A percentile compares a stretch with the other conserved stretches of the same genome.
Conservation (phyloP, 37 sponge, comb jelly and placozoan species). For the Hormiphora californensis region DNA sequence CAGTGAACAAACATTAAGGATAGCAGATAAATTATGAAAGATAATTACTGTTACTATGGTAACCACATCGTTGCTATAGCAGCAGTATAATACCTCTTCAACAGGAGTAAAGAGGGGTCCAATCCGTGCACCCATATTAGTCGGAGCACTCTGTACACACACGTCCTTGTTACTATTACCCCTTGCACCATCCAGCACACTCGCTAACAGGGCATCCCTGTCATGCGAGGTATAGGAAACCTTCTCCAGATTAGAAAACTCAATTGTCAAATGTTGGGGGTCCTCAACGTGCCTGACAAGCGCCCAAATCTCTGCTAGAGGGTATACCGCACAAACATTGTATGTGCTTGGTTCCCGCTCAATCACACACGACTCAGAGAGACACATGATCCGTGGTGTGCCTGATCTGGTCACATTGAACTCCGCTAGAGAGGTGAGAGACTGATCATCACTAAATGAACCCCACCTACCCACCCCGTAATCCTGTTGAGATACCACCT, state of each 20-base stretch:
- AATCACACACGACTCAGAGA: slow-evolving; percentile 90
- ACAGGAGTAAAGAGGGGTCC: slow-evolving; percentile 66
- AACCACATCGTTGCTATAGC: too few relatives aligned
- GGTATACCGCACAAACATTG: slow-evolving; percentile 73
- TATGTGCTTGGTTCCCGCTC: slow-evolving; percentile 97
- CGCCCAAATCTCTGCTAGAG: slow-evolving; percentile 76
- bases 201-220: slow-evolving; percentile 92
- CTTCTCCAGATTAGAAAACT: slow-evolving; percentile 69
- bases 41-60: too few relatives aligned
- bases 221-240: slow-evolving; percentile 80
- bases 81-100: slow-evolving; percentile 19
- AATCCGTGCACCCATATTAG: slow-evolving; percentile 73
- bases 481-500: not conserved
- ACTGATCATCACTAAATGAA: slow-evolving; percentile 81
- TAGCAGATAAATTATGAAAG: too few relatives aligned
- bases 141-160: slow-evolving; percentile 87
- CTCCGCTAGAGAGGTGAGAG: slow-evolving; percentile 86
- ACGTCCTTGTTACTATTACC: slow-evolving; percentile 93
- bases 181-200: slow-evolving; percentile 92
- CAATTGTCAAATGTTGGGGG: slow-evolving; percentile 92
- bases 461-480: slow-evolving; percentile 50
- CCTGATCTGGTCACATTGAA: slow-evolving; percentile 85
- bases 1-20: too few relatives aligned
- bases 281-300: slow-evolving; percentile 83
- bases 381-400: slow-evolving; percentile 72